These are phyloP conservation scores for Sarcophaga bullata DNA, from an alignment of 1,140 invertebrate species.

Conservation along the genomic window DNA sequence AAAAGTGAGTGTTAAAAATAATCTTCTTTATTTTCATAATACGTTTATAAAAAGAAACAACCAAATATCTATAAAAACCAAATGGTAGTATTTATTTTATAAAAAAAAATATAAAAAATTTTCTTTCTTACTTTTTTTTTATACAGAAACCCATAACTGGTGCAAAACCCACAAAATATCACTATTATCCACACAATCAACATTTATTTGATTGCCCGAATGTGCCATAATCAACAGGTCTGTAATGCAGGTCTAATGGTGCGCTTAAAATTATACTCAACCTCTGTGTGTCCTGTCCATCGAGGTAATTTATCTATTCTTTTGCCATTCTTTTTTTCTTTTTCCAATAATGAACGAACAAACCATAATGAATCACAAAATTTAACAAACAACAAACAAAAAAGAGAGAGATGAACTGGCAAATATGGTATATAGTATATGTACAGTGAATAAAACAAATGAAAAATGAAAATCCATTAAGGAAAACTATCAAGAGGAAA, in stretches of 20 bases:
- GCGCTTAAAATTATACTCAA: constrained; percentile 89
- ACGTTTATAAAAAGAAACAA: too few species aligned
- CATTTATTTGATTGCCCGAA: constrained; percentile 89
- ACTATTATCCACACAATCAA: constrained; percentile 94
- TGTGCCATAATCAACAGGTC: constrained; percentile 92
- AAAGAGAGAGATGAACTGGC: background rate
- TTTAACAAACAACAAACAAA: constrained; percentile 7
- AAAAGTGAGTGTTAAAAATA: too few species aligned
- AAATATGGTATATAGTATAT: too few species aligned
- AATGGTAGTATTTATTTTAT: too few species aligned
- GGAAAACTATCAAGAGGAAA: background rate
- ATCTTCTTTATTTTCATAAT: too few species aligned
- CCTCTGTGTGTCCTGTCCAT: constrained; percentile 90
- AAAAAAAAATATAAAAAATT: background rate
- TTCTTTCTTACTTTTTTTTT: constrained; percentile 56
- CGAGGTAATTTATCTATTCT: constrained; percentile 65
- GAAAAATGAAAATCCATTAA: background rate
- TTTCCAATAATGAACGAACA: background rate
- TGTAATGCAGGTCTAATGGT: constrained; percentile 95
- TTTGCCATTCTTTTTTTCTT: too few species aligned
- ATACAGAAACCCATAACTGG: constrained; percentile 80
- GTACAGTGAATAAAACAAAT: background rate
- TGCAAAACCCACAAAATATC: constrained; percentile 89
- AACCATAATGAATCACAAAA: background rate
- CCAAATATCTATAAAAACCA: too few species aligned